Percentiles rank a stretch among this genome's conserved stretches.
phyloP scores from a whole-genome alignment of 2,113 vertebrate genomes.

The Paracanthobrama guichenoti region DNA sequence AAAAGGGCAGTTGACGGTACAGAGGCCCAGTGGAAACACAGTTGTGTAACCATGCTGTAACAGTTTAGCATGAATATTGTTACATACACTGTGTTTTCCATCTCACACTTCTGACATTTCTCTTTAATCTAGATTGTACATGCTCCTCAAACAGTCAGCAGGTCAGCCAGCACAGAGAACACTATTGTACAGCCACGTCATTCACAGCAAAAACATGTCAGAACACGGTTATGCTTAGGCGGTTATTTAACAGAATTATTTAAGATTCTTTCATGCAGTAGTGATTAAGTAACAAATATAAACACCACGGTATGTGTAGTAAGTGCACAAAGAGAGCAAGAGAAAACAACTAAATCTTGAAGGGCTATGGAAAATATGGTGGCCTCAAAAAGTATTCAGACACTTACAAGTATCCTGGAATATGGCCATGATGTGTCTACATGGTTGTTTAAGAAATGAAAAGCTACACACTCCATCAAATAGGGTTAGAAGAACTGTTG shows the following conservation, averaged over 20 bases:
- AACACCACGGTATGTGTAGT: background rate
- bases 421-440: no score
- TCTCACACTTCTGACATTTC: background rate
- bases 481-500: no score
- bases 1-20: background rate
- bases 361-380: background rate
- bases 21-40: background rate
- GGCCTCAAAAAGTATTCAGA: background rate
- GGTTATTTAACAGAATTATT: background rate
- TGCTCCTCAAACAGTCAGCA: slow-evolving; percentile 7
- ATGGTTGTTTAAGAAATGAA: no score
- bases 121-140: slow-evolving; percentile 38
- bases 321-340: background rate
- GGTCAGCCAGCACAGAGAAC: slow-evolving; percentile 12
- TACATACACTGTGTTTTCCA: background rate
- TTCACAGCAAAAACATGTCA: slow-evolving; percentile 15
- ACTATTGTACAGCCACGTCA: background rate
- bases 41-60: slow-evolving; percentile 17
- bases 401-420: background rate
- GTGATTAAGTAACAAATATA: background rate
- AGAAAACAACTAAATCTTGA: background rate
- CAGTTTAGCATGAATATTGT: background rate
- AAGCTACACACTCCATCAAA: no score
- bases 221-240: background rate
- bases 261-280: background rate